These are phyloP conservation scores for Macrotus californicus DNA, from an alignment of 2,113 vertebrate genomes.

Conservation along the genomic window DNA sequence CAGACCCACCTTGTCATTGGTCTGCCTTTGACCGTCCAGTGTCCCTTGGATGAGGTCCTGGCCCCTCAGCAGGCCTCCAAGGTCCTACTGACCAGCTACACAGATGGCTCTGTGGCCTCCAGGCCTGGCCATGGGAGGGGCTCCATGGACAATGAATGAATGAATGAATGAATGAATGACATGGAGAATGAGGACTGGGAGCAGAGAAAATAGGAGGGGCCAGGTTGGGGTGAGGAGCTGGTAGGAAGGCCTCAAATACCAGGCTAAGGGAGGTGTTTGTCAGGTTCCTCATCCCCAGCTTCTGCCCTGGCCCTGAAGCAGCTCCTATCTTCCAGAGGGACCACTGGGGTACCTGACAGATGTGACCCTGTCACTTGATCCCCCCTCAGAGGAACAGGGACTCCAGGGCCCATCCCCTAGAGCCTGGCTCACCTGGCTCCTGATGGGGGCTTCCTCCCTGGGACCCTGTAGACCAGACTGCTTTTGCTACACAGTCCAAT, in stretches of 20 bases:
- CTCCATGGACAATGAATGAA: background rate
- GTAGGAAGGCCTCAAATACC: background rate
- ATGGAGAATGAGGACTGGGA: background rate
- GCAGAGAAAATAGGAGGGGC: background rate
- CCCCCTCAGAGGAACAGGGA: background rate
- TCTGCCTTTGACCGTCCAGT: background rate
- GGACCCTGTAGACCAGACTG: background rate
- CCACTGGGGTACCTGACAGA: background rate
- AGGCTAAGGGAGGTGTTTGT: background rate
- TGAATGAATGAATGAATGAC: background rate
- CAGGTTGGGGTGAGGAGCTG: background rate
- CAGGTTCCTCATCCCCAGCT: background rate
- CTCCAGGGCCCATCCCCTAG: background rate
- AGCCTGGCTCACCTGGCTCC: background rate
- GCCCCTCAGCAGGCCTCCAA: background rate
- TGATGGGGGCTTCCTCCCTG: background rate
- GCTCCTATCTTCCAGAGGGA: background rate
- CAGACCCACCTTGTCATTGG: background rate
- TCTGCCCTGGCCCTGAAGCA: background rate
- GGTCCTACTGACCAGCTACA: background rate
- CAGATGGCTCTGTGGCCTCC: background rate
- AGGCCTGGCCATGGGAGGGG: background rate
- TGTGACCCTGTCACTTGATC: conserved; percentile 25
- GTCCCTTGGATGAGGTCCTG: background rate
- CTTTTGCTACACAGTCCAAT: conserved; percentile 34